phyloP scores from a whole-genome alignment of 2,888 invertebrate genomes.

The Colostygia pectinataria region DNA sequence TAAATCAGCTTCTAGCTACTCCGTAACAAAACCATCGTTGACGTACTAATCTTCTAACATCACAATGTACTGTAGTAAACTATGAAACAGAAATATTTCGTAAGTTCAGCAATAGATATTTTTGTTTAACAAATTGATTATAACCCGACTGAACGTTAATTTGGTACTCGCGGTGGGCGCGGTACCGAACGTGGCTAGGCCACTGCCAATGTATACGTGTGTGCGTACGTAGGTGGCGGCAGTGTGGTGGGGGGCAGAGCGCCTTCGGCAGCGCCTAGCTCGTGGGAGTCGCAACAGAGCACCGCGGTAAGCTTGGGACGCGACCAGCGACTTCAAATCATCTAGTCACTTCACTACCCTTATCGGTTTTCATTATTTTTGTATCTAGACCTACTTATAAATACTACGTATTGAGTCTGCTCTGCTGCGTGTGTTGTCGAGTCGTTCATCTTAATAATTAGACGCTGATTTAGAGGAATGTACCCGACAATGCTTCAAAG shows the following conservation, averaged over 20 bases:
- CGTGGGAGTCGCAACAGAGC: conserved; percentile 75
- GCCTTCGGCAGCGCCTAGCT: conserved; percentile 61
- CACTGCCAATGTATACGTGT: conserved; percentile 66
- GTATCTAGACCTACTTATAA: conserved; percentile 73
- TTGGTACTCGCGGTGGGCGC: conserved; percentile 18
- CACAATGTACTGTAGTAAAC: background rate
- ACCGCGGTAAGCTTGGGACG: conserved; percentile 77
- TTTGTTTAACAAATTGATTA: conserved; percentile 1
- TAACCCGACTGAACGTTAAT: conserved; percentile 21
- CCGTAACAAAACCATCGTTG: conserved; percentile 20
- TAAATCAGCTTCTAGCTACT: conserved; percentile 5
- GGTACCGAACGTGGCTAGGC: conserved; percentile 19
- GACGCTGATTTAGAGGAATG: conserved; percentile 73
- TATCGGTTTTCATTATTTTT: conserved; percentile 77
- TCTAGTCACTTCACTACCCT: conserved; percentile 67
- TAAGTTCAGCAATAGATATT: background rate
- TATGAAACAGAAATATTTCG: background rate
- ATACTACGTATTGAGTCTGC: conserved; percentile 76
- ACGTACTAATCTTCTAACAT: conserved; percentile 2
- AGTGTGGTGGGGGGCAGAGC: conserved; percentile 70
- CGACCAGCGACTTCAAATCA: conserved; percentile 61
- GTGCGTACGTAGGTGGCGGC: conserved; percentile 80
- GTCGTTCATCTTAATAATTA: conserved; percentile 71
- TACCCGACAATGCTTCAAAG: conserved; percentile 51
- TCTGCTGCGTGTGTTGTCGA: conserved; percentile 81